Conservation (phyloP, 2,797 vertebrate species). For the Cuculus canorus region DNA sequence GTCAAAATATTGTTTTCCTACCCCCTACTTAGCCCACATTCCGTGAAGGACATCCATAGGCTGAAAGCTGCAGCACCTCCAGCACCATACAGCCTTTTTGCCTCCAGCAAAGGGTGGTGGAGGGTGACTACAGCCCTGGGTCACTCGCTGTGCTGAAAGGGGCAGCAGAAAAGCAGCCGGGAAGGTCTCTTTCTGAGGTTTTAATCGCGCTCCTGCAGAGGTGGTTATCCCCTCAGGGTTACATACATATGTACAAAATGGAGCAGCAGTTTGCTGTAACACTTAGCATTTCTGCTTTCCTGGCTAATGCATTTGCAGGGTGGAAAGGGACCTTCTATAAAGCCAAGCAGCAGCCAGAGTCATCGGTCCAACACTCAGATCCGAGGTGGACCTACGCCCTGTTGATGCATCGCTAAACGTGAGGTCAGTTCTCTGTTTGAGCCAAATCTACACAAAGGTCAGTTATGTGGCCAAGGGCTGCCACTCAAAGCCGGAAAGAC, state of each 20-base stretch:
- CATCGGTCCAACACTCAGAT: accelerated
- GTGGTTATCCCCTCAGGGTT: not conserved
- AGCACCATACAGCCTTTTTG: not conserved
- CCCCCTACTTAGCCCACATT: not conserved
- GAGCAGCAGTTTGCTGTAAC: not conserved
- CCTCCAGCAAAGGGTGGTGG: no score
- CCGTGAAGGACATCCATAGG: accelerated
- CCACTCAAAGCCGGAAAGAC: not conserved
- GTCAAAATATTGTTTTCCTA: no score
- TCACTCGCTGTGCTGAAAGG: accelerated
- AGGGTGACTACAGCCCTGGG: accelerated
- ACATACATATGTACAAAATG: accelerated
- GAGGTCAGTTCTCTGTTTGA: not conserved
- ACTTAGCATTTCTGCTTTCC: not conserved
- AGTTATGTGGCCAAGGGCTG: not conserved
- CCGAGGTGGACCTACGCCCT: accelerated
- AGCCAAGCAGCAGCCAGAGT: not conserved
- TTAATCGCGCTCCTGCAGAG: not conserved
- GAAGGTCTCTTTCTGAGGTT: not conserved
- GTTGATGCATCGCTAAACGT: not conserved
- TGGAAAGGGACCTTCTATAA: not conserved
- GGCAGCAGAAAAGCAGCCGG: accelerated
- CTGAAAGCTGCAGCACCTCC: not conserved
- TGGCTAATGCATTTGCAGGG: not conserved
- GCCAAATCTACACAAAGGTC: not conserved